Evolutionary conservation across 1,140 invertebrate species (phyloP), one percentile per base, ranked within the genome.

Genomic region (Luehdorfia chinensis): DNA sequence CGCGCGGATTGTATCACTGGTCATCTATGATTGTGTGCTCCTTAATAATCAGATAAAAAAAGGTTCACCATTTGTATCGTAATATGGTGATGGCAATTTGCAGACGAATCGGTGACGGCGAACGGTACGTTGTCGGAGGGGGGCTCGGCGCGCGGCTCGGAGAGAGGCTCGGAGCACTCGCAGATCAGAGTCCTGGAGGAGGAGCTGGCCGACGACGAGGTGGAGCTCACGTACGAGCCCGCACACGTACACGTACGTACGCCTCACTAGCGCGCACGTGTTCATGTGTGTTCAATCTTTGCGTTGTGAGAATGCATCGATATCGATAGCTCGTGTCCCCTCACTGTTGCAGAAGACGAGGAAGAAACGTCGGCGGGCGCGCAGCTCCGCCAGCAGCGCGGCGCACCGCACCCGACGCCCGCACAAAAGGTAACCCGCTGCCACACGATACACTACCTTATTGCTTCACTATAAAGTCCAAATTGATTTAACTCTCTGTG

Each of bases 131-230:
- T 23, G 31, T 41, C 41, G 2, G 53, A 45, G 4, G 2, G 7
- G 8, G 50, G 39, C 11, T 16, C 19, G 3, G 25, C 6, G 0
- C 32, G 43, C 6, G 28, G 6, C 25, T 50, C 53, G 0, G 63
- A 57, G 19, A 18, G 41, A 5, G 28, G 18, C 32, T 55, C 59
- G 13, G 23, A 37, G 16, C 19, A 19, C 12, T 30, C 37, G 8
- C 16, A 46, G 19, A 44, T 47, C 30, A 50, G 63, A 60, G 56
- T 72, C 21, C 49, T 65, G 9, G 68, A 67, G 15, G 62, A 66
- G 49, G 66, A 64, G 36, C 37, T 64, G 28, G 55, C 33, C 4
- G 63, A 61, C 12, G 72, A 72, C 13, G 65, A 72, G 15, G 69
- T 66, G 25, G 59, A 70, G 12, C 47, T 73, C 16, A 60, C 67